A percentile compares a stretch with the other conserved stretches of the same genome.
Conservation (phyloP, 1,140 invertebrate species). For the Listronotus oregonensis region DNA sequence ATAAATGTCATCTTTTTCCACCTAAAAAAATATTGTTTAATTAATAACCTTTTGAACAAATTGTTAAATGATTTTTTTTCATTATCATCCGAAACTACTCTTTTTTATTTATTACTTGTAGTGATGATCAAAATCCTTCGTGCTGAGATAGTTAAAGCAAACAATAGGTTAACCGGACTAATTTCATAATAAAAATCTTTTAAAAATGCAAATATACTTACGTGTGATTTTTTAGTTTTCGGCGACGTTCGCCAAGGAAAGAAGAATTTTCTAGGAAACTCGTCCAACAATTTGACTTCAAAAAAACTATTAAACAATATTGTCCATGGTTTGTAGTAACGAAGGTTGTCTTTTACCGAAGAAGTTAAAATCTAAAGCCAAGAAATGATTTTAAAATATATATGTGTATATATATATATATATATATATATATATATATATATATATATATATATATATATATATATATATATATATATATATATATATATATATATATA, state of each 20-base stretch:
- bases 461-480: not conserved
- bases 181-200: no score
- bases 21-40: not conserved
- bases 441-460: not conserved
- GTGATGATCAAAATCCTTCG: no score
- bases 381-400: not conserved
- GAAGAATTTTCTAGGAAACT: slow-evolving; percentile 48
- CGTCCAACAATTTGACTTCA: slow-evolving; percentile 44
- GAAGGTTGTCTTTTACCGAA: slow-evolving; percentile 35
- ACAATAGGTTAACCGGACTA: no score
- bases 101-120: no score
- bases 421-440: not conserved
- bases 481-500: slow-evolving; percentile 2
- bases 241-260: slow-evolving; percentile 46
- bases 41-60: no score
- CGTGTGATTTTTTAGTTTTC: slow-evolving; percentile 17
- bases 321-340: slow-evolving; percentile 35
- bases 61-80: no score
- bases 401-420: no score
- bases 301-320: slow-evolving; percentile 48
- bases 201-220: slow-evolving; percentile 16
- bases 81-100: no score
- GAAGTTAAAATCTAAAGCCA: slow-evolving; percentile 40
- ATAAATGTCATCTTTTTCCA: not conserved
- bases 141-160: no score